Evolutionary conservation across 2,113 vertebrate species (phyloP), one percentile per base, ranked within the genome.

Genomic region (Colaptes auratus): DNA sequence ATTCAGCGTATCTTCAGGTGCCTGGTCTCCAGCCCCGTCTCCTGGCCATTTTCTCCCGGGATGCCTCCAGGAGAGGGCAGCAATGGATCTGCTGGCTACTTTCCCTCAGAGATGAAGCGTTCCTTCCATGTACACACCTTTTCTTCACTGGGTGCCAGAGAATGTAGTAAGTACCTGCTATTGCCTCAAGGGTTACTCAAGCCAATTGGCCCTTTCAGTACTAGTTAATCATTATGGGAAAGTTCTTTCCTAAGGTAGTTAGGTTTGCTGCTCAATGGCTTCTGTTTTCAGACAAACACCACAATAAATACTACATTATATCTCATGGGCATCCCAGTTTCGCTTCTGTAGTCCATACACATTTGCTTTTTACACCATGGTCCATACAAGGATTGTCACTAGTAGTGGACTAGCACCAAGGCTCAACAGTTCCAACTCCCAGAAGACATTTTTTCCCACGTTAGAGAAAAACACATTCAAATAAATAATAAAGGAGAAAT

Each of bases 61-160:
- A 78, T 82, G 61, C 70, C 35, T 97, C 96, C 97, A 97, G 96
- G 80, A 97, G 97, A 96, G 94, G 96, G 96, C 96, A 97, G 96
- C 83, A 96, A 96, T 96, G 84, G 89, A 92, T 96, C 91, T 96
- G 76, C 53, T 81, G 89, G 64, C 24, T 87, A 10, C 35, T 79
- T 64, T 86, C 67, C 77, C 64, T 61, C 42, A 10, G 46, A 66
- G 73, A 61, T 46, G 31, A 82, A 70, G 17, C 31, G 15, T 17
- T 30, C n/a, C 50, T 7, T 2, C 2, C 30, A 1, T 1, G 11
- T 48, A 44, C 48, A 61, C 48, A 60, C 42, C 42, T 60, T 92
- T 89, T 88, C 86, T 84, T 74, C 76, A 31, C 5, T 76, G 52
- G 84, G 78, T 86, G 74, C 48, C 79, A 59, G 59, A 2, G n/a